Percentiles rank a stretch among this genome's conserved stretches.
Conservation (phyloP, 2,888 invertebrate species). For the Drosophila hamatofila region DNA sequence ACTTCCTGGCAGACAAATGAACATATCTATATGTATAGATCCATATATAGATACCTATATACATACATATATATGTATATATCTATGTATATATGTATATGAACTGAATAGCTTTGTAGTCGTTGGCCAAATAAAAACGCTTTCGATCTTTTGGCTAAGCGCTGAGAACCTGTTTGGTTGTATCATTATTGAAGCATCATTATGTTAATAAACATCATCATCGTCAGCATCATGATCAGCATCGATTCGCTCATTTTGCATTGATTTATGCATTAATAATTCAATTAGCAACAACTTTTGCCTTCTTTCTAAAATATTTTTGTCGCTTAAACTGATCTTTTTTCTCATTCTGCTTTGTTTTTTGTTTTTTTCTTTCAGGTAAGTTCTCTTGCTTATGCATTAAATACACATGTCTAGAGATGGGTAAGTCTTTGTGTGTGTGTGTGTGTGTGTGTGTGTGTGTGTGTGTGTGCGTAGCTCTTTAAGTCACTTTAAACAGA, state of each 20-base stretch:
- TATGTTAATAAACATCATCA: constrained; percentile 24
- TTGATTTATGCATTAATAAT: constrained; percentile 74
- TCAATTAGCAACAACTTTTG: constrained; percentile 59
- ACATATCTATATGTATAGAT: neutral
- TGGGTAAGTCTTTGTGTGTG: constrained; percentile 31
- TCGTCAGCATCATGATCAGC: constrained; percentile 5
- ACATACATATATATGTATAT: neutral
- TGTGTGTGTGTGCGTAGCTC: constrained; percentile 13
- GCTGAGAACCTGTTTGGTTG: constrained; percentile 35
- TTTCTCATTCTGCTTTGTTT: neutral
- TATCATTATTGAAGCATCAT: constrained; percentile 12
- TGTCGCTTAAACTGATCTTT: neutral
- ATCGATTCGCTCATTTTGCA: constrained; percentile 39
- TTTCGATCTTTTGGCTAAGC: constrained; percentile 8
- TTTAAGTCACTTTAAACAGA: constrained; percentile 60
- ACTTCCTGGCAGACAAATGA: constrained; percentile 12
- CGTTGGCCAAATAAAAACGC: constrained; percentile 19
- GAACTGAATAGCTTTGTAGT: constrained; percentile 32
- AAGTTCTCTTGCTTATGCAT: constrained; percentile 56
- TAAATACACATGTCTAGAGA: constrained; percentile 21
- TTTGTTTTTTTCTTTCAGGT: constrained; percentile 65
- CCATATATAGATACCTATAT: neutral
- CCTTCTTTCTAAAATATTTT: constrained; percentile 16
- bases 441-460: constrained; percentile 5
- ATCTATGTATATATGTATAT: constrained; percentile 7